These are phyloP conservation scores for Caranx ignobilis DNA, from an alignment of 2,113 vertebrate species.

Conservation along the genomic window DNA sequence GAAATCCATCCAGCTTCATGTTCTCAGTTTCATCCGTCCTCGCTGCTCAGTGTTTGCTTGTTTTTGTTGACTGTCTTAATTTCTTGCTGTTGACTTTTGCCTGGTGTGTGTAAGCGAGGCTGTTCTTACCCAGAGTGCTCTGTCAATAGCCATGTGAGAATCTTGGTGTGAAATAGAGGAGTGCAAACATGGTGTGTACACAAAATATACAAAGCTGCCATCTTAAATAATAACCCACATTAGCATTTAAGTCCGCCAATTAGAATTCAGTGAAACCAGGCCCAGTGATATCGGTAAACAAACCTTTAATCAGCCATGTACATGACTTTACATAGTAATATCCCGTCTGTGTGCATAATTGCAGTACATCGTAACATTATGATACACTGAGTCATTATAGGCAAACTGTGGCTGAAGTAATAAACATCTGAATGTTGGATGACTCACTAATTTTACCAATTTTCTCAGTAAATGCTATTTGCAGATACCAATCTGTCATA, in stretches of 20 bases:
- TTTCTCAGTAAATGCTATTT: constrained; percentile 26
- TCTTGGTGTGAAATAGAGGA: constrained; percentile 21
- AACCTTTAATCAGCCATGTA: constrained; percentile 59
- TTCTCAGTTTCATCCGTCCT: constrained; percentile 12
- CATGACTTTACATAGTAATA: constrained; percentile 60
- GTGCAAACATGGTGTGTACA: constrained; percentile 49
- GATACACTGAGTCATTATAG: constrained; percentile 20
- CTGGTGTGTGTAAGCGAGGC: constrained; percentile 15
- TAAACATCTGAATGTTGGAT: constrained; percentile 7
- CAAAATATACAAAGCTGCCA: constrained; percentile 51
- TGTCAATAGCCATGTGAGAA: constrained; percentile 46
- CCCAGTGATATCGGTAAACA: constrained; percentile 56
- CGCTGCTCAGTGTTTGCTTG: constrained; percentile 13
- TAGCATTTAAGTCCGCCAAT: constrained; percentile 54
- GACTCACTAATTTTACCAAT: background rate
- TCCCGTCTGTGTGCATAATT: constrained; percentile 28
- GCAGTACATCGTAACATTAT: constrained; percentile 29
- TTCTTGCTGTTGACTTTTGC: constrained; percentile 57
- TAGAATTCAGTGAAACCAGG: constrained; percentile 44
- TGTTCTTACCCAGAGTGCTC: constrained; percentile 39
- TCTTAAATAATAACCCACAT: constrained; percentile 52
- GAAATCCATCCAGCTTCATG: constrained; percentile 29
- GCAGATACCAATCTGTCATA: constrained; percentile 11
- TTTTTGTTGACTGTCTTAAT: constrained; percentile 54
- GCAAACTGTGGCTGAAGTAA: constrained; percentile 1